These are phyloP conservation scores for Isoperla grammatica DNA, from an alignment of 2,888 invertebrate genomes.

Conservation along the genomic window DNA sequence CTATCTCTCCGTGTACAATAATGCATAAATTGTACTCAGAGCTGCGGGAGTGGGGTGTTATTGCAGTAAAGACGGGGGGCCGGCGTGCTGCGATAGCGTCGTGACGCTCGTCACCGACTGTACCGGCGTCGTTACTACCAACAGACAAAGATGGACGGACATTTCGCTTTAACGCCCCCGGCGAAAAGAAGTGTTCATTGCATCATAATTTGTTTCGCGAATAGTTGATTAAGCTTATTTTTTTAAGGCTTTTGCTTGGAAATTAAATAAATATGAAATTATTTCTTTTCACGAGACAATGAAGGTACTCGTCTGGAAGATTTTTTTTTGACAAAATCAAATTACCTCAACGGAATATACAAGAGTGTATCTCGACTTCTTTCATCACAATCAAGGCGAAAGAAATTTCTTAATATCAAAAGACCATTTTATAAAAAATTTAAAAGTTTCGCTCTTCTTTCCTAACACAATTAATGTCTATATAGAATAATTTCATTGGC, in stretches of 20 bases:
- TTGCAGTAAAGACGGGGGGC: conserved; percentile 11
- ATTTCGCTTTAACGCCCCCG: too few species aligned
- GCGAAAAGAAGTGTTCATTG: too few species aligned
- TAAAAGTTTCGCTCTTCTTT: conserved; percentile 20
- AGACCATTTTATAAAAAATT: conserved; percentile 12
- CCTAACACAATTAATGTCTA: conserved; percentile 28
- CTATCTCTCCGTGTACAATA: conserved; percentile 30
- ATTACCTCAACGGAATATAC: conserved; percentile 13
- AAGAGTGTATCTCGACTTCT: conserved; percentile 1
- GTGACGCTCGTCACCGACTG: background rate
- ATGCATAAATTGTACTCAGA: conserved; percentile 30
- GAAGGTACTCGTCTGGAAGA: background rate
- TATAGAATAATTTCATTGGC: conserved; percentile 28
- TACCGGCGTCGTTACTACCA: too few species aligned
- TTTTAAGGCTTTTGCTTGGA: background rate
- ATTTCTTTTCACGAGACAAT: conserved; percentile 3
- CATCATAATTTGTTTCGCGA: too few species aligned
- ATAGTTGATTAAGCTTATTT: too few species aligned
- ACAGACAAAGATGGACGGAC: too few species aligned
- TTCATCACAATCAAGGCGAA: conserved; percentile 2
- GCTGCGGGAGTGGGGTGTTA: background rate
- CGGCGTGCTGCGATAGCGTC: conserved; percentile 1
- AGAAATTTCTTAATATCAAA: conserved; percentile 8
- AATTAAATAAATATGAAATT: conserved; percentile 9
- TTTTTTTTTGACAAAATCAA: conserved; percentile 15